A percentile compares a stretch with the other conserved stretches of the same genome.
phyloP scores from a whole-genome alignment of 2,888 invertebrate genomes.

The Adelognathus sp. region DNA sequence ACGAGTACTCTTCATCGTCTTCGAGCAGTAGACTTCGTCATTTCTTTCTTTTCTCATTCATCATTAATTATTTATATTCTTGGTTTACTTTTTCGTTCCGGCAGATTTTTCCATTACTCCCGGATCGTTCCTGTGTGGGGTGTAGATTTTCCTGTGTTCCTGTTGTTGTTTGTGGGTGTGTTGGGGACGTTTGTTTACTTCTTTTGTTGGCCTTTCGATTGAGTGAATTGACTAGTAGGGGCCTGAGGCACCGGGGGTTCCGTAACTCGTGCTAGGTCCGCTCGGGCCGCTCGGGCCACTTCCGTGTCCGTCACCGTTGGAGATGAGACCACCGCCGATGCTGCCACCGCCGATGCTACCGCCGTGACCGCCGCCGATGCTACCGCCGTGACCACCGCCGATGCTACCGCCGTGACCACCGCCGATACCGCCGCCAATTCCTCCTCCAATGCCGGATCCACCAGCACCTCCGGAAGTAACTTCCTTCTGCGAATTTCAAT shows the following conservation, averaged over 20 bases:
- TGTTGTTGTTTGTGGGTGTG: slow-evolving; percentile 49
- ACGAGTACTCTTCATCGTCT: slow-evolving; percentile 60
- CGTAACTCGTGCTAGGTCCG: slow-evolving; percentile 85
- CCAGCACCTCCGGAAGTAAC: slow-evolving; percentile 55
- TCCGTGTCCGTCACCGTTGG: slow-evolving; percentile 68
- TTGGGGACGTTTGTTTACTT: slow-evolving; percentile 18
- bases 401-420: slow-evolving; percentile 70
- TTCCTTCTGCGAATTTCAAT: slow-evolving; percentile 60
- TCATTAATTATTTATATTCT: slow-evolving; percentile 43
- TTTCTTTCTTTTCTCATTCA: slow-evolving; percentile 27
- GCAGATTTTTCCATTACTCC: slow-evolving; percentile 59
- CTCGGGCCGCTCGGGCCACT: slow-evolving; percentile 73
- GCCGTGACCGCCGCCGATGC: slow-evolving; percentile 63
- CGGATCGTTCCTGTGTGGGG: slow-evolving; percentile 34
- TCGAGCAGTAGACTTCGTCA: slow-evolving; percentile 15
- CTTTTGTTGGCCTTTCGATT: neutral
- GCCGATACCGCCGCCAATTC: slow-evolving; percentile 69
- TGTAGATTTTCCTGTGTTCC: slow-evolving; percentile 16
- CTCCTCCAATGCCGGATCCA: slow-evolving; percentile 64
- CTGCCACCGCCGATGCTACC: slow-evolving; percentile 63
- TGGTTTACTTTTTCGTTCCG: slow-evolving; percentile 10
- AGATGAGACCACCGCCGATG: slow-evolving; percentile 59
- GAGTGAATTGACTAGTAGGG: slow-evolving; percentile 83
- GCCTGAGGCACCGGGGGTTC: slow-evolving; percentile 87
- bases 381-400: slow-evolving; percentile 66